A percentile compares a stretch with the other conserved stretches of the same genome.
Evolutionary conservation across 1,140 invertebrate genomes (phyloP).

Genomic region (Nymphalis io): DNA sequence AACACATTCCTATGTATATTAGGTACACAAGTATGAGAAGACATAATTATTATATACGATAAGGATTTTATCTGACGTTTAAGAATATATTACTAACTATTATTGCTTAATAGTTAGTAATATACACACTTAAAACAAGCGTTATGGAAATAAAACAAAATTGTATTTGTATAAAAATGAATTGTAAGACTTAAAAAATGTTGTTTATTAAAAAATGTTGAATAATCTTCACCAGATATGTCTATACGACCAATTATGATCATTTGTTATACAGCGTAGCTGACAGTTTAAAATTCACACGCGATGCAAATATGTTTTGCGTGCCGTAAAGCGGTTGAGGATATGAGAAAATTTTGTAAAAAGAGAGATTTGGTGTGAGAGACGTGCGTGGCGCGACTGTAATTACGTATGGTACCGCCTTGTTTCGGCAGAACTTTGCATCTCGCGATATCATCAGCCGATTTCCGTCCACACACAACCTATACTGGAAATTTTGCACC

Average conservation of each 20-base stretch:
- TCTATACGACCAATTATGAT: conserved; percentile 56
- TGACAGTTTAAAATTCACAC: conserved; percentile 68
- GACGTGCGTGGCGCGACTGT: conserved; percentile 58
- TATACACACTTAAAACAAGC: conserved; percentile 1
- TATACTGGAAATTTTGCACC: conserved; percentile 57
- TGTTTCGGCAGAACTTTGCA: conserved; percentile 56
- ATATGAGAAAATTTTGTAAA: conserved; percentile 68
- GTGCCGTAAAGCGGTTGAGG: conserved; percentile 69
- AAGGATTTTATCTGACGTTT: conserved; percentile 10
- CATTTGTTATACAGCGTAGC: conserved; percentile 55
- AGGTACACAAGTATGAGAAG: conserved; percentile 18
- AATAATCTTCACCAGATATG: conserved; percentile 33
- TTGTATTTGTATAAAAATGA: conserved; percentile 10
- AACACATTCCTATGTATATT: conserved; percentile 48
- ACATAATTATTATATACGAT: conserved; percentile 26
- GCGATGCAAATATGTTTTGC: conserved; percentile 68
- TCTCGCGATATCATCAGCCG: conserved; percentile 54
- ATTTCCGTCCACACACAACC: conserved; percentile 44
- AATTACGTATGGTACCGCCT: conserved; percentile 62
- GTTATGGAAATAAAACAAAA: conserved; percentile 9
- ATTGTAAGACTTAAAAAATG: neutral
- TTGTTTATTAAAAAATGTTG: conserved; percentile 3
- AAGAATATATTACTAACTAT: conserved; percentile 5
- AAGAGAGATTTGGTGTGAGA: conserved; percentile 58
- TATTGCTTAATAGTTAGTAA: too few species aligned